Evolutionary conservation across 2,113 vertebrate genomes (phyloP), one percentile per base, ranked within the genome.

Genomic region (Cnemophilus loriae): DNA sequence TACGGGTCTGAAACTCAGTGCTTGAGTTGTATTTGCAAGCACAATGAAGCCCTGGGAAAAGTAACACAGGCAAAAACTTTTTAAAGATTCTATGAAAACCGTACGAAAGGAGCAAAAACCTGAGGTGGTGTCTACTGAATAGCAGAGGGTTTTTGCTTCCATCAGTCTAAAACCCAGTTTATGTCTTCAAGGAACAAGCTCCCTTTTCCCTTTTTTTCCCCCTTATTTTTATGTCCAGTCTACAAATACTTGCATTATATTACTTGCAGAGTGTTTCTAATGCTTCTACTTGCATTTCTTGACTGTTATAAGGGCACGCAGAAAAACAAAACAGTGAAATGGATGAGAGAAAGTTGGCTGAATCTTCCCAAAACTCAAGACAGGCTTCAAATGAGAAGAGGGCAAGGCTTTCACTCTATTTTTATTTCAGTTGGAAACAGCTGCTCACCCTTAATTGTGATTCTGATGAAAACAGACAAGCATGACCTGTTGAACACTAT

Each of bases 401-500:
- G 10, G 7, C 15, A 61, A 59, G 37, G 16, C 86, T 87, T 69
- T 68, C 44, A 56, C 42, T 94, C 80, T 94, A 85, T 94, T 94
- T 90, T 95, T 95, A 63, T 79, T 95, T 95, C 75, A 85, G 64
- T 11, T 61, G 53, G 80, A 61, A 75, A 83, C 44, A 41, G 46
- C 76, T 92, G 39, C 53, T 90, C 42, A 39, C n/a, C 33, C 61
- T 77, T 97, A 97, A 97, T 95, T 97, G 91, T 96, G 97, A 96
- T 67, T 70, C 75, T 96, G 84, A 96, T 79, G 78, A 67, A 96
- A 93, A 92, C 41, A 95, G 97, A 96, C 97, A 91, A 96, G 76
- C 67, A 89, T 87, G 86, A 97, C 79, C 81, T 93, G 96, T 73
- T 96, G 97, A 97, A 95, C 92, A 92, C 92, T 90, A 97, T 94